Conservation (phyloP, 2,113 vertebrate species). For the Hymenochirus boettgeri region DNA sequence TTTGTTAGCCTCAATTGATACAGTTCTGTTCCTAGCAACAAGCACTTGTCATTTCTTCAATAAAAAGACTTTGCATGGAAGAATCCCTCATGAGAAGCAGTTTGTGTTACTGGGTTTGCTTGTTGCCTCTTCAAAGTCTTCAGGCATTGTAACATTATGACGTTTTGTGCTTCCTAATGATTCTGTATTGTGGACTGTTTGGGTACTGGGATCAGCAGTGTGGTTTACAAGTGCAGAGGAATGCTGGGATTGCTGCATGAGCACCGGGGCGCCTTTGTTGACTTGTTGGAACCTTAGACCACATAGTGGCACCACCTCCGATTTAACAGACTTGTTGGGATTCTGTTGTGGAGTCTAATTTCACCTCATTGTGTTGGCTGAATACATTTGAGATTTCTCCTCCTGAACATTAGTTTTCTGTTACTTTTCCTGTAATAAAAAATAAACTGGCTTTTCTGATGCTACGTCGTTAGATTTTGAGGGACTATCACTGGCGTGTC, state of each 20-base stretch:
- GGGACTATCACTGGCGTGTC: conserved; percentile 73
- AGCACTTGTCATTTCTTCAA: conserved; percentile 82
- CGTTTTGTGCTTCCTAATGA: conserved; percentile 35
- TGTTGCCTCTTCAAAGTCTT: conserved; percentile 38
- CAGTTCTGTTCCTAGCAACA: conserved; percentile 74
- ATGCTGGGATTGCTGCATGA: conserved; percentile 80
- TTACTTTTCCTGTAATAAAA: conserved; percentile 55
- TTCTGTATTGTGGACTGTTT: conserved; percentile 43
- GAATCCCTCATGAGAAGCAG: conserved; percentile 55
- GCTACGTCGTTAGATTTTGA: conserved; percentile 58
- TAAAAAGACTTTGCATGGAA: conserved; percentile 70
- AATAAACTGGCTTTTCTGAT: conserved; percentile 55
- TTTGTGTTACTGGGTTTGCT: conserved; percentile 40
- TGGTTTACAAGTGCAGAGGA: conserved; percentile 64
- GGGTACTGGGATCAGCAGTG: conserved; percentile 47
- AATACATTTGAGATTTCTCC: conserved; percentile 42
- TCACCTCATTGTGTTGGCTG: conserved; percentile 42
- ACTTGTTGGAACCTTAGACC: conserved; percentile 52
- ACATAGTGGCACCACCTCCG: conserved; percentile 62
- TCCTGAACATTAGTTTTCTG: conserved; percentile 59
- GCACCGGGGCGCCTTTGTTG: conserved; percentile 62
- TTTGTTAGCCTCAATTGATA: conserved; percentile 90
- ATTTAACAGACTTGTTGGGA: conserved; percentile 65
- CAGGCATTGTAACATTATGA: not conserved
- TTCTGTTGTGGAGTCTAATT: conserved; percentile 46